phyloP scores from a whole-genome alignment of 2,888 invertebrate species.

The Trichacis sp. region DNA sequence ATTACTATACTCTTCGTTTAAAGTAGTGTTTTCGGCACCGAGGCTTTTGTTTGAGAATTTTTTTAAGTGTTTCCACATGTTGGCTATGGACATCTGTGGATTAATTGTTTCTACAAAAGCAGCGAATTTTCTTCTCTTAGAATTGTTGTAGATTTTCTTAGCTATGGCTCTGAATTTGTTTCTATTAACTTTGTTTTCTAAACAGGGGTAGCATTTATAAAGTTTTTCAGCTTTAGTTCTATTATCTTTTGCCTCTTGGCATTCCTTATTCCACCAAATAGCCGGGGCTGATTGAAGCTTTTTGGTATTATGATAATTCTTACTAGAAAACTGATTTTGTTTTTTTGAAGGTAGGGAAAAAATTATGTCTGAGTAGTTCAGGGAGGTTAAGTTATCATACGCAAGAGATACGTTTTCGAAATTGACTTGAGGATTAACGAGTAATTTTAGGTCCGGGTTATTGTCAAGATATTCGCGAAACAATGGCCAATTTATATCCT shows the following conservation, averaged over 20 bases:
- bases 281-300: neutral
- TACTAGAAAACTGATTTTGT: neutral
- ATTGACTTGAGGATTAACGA: no score
- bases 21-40: neutral
- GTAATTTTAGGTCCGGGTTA: no score
- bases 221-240: conserved; percentile 1
- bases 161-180: neutral
- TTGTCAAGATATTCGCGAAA: no score
- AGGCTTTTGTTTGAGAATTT: neutral
- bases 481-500: no score
- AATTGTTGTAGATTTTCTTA: neutral
- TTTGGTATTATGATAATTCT: neutral
- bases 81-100: neutral
- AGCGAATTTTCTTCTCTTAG: neutral
- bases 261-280: neutral
- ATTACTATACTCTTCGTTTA: neutral
- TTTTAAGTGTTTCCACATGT: neutral
- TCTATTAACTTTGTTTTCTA: neutral
- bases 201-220: neutral
- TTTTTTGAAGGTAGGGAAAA: no score
- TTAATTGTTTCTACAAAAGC: neutral
- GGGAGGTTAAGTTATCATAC: no score
- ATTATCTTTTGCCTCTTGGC: neutral
- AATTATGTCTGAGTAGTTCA: no score
- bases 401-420: no score